These are phyloP conservation scores for Stenodera caucasica DNA, from an alignment of 2,888 invertebrate species.

Conservation along the genomic window DNA sequence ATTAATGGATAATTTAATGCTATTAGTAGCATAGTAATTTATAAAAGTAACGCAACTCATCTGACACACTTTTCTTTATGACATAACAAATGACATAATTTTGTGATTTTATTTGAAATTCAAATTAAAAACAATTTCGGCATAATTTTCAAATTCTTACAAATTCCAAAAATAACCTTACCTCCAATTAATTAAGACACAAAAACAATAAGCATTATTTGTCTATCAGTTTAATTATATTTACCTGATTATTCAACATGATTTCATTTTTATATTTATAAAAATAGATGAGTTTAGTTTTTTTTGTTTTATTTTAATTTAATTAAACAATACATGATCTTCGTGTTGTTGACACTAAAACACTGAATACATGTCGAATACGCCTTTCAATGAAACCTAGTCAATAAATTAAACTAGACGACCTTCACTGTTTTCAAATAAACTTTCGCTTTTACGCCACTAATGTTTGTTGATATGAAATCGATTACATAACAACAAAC, in stretches of 20 bases:
- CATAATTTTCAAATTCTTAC: neutral
- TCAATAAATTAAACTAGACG: conserved; percentile 18
- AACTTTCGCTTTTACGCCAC: conserved; percentile 27
- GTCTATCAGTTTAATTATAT: neutral
- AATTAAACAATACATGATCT: conserved; percentile 16
- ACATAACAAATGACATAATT: conserved; percentile 19
- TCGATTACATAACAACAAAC: conserved; percentile 16
- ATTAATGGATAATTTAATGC: neutral
- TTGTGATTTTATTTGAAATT: neutral
- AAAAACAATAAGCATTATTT: neutral
- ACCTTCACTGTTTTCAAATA: conserved; percentile 23
- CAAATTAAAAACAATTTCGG: neutral
- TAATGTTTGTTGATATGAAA: conserved; percentile 21
- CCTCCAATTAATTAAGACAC: neutral
- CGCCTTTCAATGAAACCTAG: conserved; percentile 14
- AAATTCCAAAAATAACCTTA: conserved; percentile 6
- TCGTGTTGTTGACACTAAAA: conserved; percentile 8
- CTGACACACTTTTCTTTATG: conserved; percentile 23
- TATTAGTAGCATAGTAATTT: neutral
- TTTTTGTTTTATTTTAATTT: conserved; percentile 9
- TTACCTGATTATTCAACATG: conserved; percentile 3
- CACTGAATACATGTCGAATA: conserved; percentile 11
- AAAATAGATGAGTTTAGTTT: conserved; percentile 4
- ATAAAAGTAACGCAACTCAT: conserved; percentile 12
- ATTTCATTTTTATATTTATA: conserved; percentile 3